Evolutionary conservation across 2,113 vertebrate genomes (phyloP).

Genomic region (Onychorhynchus coronatus): DNA sequence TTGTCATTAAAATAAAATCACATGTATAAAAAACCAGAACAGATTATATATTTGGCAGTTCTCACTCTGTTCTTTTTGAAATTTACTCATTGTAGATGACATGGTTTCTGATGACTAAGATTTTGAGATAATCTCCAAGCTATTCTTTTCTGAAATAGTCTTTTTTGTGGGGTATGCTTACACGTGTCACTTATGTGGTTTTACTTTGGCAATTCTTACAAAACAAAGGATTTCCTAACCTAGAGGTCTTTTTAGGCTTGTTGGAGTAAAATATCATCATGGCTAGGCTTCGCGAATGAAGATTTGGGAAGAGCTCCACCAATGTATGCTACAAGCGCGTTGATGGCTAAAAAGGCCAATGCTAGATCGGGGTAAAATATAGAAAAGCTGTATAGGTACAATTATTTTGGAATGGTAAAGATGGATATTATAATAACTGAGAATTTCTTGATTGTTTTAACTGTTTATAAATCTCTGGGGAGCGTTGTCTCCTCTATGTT

Average conservation of each 20-base stretch:
- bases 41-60: neutral
- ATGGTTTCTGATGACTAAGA: neutral
- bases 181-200: neutral
- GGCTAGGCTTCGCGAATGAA: no score
- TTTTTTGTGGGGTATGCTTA: neutral
- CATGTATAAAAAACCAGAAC: neutral
- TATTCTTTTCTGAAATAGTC: neutral
- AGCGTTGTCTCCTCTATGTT: neutral
- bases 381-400: neutral
- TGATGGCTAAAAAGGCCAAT: no score
- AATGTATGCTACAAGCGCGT: no score
- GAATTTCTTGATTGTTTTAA: neutral
- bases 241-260: neutral
- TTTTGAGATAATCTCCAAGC: neutral
- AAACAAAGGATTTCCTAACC: neutral
- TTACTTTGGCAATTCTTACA: neutral
- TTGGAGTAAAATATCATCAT: neutral
- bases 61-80: neutral
- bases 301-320: no score
- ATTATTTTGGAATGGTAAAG: neutral
- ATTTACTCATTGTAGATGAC: neutral
- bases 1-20: neutral
- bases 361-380: neutral
- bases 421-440: neutral
- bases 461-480: neutral